Evolutionary conservation across 2,113 vertebrate genomes (phyloP).

Genomic region (Junco hyemalis): DNA sequence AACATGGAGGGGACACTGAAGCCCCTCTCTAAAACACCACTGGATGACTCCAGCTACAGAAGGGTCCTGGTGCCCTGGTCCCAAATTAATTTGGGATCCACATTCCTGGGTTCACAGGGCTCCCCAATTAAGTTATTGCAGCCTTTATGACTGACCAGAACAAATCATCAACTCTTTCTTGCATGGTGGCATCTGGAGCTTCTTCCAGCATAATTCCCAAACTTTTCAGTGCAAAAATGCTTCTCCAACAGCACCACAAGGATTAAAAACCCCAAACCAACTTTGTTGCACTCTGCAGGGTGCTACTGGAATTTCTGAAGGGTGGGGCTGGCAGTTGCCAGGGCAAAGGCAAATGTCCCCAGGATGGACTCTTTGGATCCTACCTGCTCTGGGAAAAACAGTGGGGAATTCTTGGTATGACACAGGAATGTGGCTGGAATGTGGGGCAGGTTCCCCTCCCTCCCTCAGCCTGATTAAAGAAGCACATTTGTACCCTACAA

Average conservation of each 20-base stretch:
- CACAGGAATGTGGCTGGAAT: not conserved
- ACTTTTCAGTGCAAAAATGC: not conserved
- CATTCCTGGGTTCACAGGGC: not conserved
- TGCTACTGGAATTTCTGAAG: not conserved
- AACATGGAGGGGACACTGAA: not conserved
- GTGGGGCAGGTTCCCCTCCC: not conserved
- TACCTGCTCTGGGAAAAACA: not conserved
- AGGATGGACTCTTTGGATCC: not conserved
- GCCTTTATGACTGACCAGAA: not conserved
- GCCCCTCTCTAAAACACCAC: not conserved
- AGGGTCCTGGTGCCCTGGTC: not conserved
- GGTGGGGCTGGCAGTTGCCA: not conserved
- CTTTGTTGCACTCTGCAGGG: not conserved
- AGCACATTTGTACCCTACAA: not conserved
- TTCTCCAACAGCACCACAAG: not conserved
- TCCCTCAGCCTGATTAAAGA: not conserved
- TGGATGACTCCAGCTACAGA: not conserved
- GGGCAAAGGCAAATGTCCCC: rapidly evolving
- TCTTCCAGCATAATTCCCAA: not conserved
- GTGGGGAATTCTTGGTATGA: not conserved
- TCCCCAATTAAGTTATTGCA: not conserved
- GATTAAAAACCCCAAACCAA: not conserved
- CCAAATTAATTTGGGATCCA: not conserved
- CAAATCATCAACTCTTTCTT: not conserved
- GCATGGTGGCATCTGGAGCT: rapidly evolving